These are phyloP conservation scores for Myotis davidii DNA, from an alignment of 2,113 vertebrate genomes.

Conservation along the genomic window DNA sequence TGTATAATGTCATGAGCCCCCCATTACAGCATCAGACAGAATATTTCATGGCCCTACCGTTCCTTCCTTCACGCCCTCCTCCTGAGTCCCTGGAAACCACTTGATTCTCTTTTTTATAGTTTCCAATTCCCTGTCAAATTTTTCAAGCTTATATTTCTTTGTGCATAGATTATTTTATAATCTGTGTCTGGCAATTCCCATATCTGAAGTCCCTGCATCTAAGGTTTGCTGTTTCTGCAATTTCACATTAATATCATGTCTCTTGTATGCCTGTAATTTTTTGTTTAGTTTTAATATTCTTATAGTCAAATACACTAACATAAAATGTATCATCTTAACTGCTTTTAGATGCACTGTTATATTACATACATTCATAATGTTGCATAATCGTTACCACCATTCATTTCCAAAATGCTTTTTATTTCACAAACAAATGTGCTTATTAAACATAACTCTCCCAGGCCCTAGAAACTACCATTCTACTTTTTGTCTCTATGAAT, in stretches of 20 bases:
- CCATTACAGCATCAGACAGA: background rate
- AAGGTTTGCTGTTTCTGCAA: background rate
- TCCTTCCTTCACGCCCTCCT: no score
- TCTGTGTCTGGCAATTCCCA: background rate
- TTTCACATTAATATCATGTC: constrained; percentile 20
- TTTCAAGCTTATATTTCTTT: background rate
- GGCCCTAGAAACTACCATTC: background rate
- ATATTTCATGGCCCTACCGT: background rate
- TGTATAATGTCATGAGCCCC: background rate
- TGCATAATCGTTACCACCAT: background rate
- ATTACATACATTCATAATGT: background rate
- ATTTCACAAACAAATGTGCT: background rate
- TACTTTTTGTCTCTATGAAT: background rate
- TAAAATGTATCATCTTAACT: background rate
- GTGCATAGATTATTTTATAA: background rate
- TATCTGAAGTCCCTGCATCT: background rate
- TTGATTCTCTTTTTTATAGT: background rate
- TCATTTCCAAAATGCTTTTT: background rate
- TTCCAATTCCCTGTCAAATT: background rate
- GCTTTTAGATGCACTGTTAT: background rate
- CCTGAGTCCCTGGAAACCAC: background rate
- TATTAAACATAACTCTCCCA: background rate
- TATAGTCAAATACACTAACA: background rate
- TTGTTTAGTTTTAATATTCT: background rate
- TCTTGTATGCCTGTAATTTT: background rate